A percentile compares a stretch with the other conserved stretches of the same genome.
Evolutionary conservation across 2,888 invertebrate species (phyloP).

Genomic region (Rotaria macrura): DNA sequence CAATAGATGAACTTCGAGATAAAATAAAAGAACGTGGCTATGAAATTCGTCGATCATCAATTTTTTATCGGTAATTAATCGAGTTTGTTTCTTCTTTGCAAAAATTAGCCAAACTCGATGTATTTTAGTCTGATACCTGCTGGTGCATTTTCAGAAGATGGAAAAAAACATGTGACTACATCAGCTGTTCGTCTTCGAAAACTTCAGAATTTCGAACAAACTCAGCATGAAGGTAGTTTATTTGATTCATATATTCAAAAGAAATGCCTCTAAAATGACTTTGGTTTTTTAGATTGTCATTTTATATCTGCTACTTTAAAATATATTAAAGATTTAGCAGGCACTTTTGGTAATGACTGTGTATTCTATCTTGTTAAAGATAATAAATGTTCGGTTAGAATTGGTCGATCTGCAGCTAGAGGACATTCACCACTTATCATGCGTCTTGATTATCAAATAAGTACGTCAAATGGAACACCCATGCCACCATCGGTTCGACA

Average conservation of each 20-base stretch:
- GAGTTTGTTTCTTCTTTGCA: not conserved
- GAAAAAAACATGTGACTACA: not conserved
- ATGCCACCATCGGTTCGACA: not conserved
- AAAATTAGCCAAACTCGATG: not conserved
- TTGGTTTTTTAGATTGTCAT: slow-evolving; percentile 36
- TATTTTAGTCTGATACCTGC: not conserved
- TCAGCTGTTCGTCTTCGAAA: not conserved
- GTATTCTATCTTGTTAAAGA: not conserved
- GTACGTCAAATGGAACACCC: slow-evolving; percentile 40
- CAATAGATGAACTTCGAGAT: not conserved
- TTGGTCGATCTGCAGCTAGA: slow-evolving; percentile 13
- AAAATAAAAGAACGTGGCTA: not conserved
- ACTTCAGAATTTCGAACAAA: not conserved
- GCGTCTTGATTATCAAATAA: slow-evolving; percentile 30
- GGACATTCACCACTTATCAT: not conserved
- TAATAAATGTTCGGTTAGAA: not conserved
- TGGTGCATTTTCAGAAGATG: not conserved
- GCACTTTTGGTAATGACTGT: slow-evolving; percentile 7
- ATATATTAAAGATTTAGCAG: slow-evolving; percentile 8
- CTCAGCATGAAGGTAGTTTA: slow-evolving; percentile 13
- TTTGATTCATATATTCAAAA: too few relatives aligned
- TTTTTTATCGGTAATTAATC: not conserved
- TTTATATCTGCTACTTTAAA: not conserved
- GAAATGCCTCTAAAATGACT: slow-evolving; percentile 31
- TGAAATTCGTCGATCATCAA: not conserved